Conservation (phyloP, 2,888 invertebrate genomes). For the Cremastinae sp. region DNA sequence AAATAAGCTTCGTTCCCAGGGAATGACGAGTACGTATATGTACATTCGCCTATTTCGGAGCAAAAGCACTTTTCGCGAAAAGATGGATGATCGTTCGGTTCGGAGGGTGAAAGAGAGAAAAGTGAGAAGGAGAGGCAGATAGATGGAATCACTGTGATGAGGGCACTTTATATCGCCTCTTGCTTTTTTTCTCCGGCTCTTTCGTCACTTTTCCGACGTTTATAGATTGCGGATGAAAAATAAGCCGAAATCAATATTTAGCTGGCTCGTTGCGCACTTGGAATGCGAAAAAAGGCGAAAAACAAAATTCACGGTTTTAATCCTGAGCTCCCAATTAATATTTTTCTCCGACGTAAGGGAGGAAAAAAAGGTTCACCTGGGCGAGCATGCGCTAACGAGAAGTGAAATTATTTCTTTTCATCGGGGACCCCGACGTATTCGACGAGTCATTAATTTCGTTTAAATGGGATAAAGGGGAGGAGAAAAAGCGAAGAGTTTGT, state of each 20-base stretch:
- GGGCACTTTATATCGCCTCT: slow-evolving; percentile 1
- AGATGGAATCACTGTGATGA: not conserved
- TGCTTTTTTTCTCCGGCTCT: not conserved
- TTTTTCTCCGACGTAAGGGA: too few species aligned
- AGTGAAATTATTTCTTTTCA: too few species aligned
- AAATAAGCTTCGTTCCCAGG: slow-evolving; percentile 9
- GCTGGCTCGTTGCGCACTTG: too few species aligned
- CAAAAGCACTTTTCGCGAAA: slow-evolving; percentile 20
- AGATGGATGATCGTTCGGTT: slow-evolving; percentile 31
- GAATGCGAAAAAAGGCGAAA: too few species aligned
- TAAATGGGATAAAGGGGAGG: too few species aligned
- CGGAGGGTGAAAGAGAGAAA: not conserved
- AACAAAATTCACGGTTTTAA: too few species aligned
- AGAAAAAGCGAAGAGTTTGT: not conserved
- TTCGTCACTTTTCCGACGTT: slow-evolving; percentile 1
- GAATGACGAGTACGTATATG: slow-evolving; percentile 18
- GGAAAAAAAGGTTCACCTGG: too few species aligned
- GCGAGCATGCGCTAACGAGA: too few species aligned
- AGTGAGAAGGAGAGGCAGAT: not conserved
- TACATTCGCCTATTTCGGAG: slow-evolving; percentile 10
- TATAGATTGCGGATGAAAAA: not conserved
- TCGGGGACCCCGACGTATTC: too few species aligned
- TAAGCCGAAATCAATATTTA: too few species aligned
- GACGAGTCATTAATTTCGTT: too few species aligned
- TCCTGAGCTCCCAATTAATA: too few species aligned